Base-by-base conservation (phyloP, 2,888 invertebrate species). In the Prosopocoilus inquinatus region DNA sequence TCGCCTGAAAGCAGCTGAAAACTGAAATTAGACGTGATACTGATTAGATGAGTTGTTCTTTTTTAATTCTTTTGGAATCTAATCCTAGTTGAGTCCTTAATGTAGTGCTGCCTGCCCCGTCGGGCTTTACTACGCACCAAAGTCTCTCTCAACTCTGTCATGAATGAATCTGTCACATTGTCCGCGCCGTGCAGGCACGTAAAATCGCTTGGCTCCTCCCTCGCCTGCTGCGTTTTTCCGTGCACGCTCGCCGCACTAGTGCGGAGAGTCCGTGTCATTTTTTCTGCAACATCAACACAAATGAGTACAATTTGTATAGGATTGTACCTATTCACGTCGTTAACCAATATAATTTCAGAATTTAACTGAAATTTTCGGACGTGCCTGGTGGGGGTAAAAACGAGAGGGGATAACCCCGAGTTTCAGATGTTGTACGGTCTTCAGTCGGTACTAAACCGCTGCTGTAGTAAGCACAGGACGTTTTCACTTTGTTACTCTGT, bases 261-360 rank as follows among this genome's bases (percentile, higher is more conserved):
- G 43, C 50, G 5, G 20, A 28, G 20, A 28, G 44, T 13, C 43
- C 34, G 34, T 44, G 41, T 34, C 43, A 36, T 28, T 41, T 39
- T 50, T 33, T 28, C 41, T 15, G 16, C 35, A 2, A 38, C 35
- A 38, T 16, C 35, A 15, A 28, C 20, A 28, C 20, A 28, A 28
- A 28, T 28, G 20, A 28, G 20, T 28, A 28, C 20, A 28, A 28
- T 28, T 28, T 28, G 20, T 28, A 28, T 28, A 58, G 38, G 63
- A 62, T 53, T 60, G 61, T 63, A 59, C 62, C 55, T 62, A 63
- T 63, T 63, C 62, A 60, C 51, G 54, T 57, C 60, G 54, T 59
- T 60, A 64, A 61, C 67, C 67, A 67, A 67, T 67, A 66, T 67
- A 64, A 65, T 66, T 67, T 64, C 66, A 67, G 66, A 52, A 60